Evolutionary conservation across 2,888 invertebrate genomes (phyloP).

Genomic region (Caenorhabditis wallacei): DNA sequence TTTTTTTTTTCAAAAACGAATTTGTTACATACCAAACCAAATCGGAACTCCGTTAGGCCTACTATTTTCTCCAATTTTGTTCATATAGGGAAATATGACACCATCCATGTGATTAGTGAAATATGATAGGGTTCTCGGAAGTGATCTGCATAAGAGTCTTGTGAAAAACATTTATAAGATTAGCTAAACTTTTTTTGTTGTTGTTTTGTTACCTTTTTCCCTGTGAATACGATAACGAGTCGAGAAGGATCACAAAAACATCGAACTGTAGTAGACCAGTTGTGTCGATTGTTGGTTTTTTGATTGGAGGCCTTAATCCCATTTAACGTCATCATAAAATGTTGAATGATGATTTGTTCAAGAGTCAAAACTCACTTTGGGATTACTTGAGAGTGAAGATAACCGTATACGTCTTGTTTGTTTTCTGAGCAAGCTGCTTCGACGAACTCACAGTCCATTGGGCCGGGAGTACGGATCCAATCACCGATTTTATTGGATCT

Average conservation of each 20-base stretch:
- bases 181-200: background rate
- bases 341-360: constrained; percentile 23
- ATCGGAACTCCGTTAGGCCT: constrained; percentile 76
- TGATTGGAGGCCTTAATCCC: constrained; percentile 35
- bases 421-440: constrained; percentile 59
- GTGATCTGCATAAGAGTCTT: constrained; percentile 53
- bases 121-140: constrained; percentile 67
- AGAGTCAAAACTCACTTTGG: constrained; percentile 39
- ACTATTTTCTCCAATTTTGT: constrained; percentile 76
- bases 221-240: constrained; percentile 68
- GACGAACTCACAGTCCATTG: constrained; percentile 64
- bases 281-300: constrained; percentile 43
- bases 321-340: constrained; percentile 20
- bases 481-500: constrained; percentile 43
- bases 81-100: constrained; percentile 73
- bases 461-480: constrained; percentile 41
- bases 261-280: constrained; percentile 53
- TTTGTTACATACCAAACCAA: constrained; percentile 69
- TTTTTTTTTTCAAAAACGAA: too few species aligned
- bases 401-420: constrained; percentile 52
- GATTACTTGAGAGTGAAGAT: constrained; percentile 64
- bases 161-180: background rate
- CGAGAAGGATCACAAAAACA: constrained; percentile 68
- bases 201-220: constrained; percentile 52
- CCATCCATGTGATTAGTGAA: constrained; percentile 70